Conservation (phyloP, 2,888 invertebrate species). For the Emmelina monodactyla region DNA sequence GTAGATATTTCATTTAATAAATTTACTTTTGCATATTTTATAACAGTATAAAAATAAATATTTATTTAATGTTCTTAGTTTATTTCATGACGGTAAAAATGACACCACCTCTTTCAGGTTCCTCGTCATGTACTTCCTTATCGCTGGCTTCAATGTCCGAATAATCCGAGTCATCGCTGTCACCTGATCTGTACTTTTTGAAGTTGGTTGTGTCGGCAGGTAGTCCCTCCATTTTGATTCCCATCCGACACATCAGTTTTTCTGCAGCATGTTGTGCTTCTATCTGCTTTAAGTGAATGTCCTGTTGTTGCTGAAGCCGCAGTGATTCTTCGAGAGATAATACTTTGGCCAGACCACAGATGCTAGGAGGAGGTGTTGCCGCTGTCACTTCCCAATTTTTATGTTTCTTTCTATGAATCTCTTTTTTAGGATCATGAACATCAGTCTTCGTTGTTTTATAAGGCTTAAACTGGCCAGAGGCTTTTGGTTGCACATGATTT, state of each 20-base stretch:
- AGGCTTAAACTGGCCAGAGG: constrained; percentile 59
- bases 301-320: constrained; percentile 60
- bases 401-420: constrained; percentile 50
- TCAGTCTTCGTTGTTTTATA: constrained; percentile 63
- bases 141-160: constrained; percentile 56
- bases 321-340: constrained; percentile 66
- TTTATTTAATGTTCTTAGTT: constrained; percentile 12
- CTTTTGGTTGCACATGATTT: constrained; percentile 30
- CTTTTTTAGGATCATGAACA: constrained; percentile 64
- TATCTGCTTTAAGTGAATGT: constrained; percentile 45
- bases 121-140: constrained; percentile 65
- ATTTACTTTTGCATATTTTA: too few species aligned
- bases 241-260: constrained; percentile 45
- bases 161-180: constrained; percentile 38
- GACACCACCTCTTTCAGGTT: constrained; percentile 63
- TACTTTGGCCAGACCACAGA: constrained; percentile 60
- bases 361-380: constrained; percentile 67
- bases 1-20: too few species aligned
- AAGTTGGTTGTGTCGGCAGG: constrained; percentile 34
- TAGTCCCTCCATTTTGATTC: constrained; percentile 38
- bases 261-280: constrained; percentile 67
- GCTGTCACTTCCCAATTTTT: constrained; percentile 70
- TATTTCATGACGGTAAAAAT: constrained; percentile 56
- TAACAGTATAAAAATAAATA: constrained; percentile 18
- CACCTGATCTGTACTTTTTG: constrained; percentile 39